Conservation (phyloP, 2,113 vertebrate species). For the Protobothrops flavoviridis region DNA sequence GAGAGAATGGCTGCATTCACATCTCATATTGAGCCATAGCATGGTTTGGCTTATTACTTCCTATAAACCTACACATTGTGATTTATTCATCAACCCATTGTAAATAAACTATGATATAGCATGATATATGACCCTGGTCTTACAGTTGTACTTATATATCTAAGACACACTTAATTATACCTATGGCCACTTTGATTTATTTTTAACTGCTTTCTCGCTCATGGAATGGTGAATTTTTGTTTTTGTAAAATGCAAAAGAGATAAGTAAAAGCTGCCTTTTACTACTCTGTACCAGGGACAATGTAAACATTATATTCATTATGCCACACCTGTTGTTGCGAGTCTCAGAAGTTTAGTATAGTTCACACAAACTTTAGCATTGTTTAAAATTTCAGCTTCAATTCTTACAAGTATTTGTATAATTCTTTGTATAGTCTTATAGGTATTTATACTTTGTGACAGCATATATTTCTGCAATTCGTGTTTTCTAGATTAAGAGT, state of each 20-base stretch:
- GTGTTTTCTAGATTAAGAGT: slow-evolving; percentile 22
- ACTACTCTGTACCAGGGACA: neutral
- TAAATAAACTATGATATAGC: neutral
- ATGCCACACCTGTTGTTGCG: neutral
- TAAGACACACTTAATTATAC: neutral
- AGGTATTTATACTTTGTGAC: slow-evolving; percentile 10
- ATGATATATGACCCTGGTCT: neutral
- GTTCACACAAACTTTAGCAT: neutral
- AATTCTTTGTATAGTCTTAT: slow-evolving; percentile 29
- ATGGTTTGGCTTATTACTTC: neutral
- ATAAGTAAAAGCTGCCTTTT: neutral
- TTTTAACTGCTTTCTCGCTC: neutral
- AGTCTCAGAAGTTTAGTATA: neutral
- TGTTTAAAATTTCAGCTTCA: neutral
- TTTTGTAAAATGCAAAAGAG: neutral
- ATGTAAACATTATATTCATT: neutral
- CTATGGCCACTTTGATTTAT: neutral
- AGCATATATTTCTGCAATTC: slow-evolving; percentile 38
- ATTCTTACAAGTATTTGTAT: neutral
- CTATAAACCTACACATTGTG: neutral
- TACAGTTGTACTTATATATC: neutral
- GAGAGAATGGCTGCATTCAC: neutral
- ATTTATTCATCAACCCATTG: neutral
- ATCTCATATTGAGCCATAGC: neutral
- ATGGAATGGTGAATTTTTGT: neutral